These are phyloP conservation scores for Tachina lurida DNA, from an alignment of 2,888 invertebrate species.

Conservation along the genomic window DNA sequence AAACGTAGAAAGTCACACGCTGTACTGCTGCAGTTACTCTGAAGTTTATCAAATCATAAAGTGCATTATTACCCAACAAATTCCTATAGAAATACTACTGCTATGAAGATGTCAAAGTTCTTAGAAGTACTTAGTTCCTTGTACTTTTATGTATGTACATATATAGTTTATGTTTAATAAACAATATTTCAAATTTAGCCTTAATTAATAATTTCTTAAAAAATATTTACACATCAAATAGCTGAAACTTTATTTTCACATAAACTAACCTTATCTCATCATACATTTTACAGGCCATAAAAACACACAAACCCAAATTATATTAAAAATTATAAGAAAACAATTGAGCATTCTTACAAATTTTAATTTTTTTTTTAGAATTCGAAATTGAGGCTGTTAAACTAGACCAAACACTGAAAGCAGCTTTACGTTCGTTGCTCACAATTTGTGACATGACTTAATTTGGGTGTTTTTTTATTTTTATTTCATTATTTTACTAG, in stretches of 20 bases:
- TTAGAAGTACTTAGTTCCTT: conserved; percentile 10
- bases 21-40: neutral
- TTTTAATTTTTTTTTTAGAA: neutral
- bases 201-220: conserved; percentile 16
- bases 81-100: neutral
- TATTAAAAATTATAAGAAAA: neutral
- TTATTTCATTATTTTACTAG: neutral
- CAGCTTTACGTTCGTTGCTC: neutral
- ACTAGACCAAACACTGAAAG: neutral
- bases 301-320: neutral
- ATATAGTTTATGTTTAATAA: conserved; percentile 32
- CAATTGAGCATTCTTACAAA: neutral
- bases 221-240: conserved; percentile 7
- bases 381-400: neutral
- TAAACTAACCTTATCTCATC: conserved; percentile 7
- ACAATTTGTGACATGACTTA: neutral
- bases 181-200: conserved; percentile 30
- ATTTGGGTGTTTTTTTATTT: neutral
- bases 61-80: neutral
- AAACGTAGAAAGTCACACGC: neutral
- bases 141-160: neutral
- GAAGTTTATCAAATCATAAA: neutral
- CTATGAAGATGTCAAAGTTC: conserved; percentile 34
- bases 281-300: neutral
- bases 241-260: neutral